Base-by-base conservation (phyloP, 2,888 invertebrate genomes). In the Drosophila prolongata region DNA sequence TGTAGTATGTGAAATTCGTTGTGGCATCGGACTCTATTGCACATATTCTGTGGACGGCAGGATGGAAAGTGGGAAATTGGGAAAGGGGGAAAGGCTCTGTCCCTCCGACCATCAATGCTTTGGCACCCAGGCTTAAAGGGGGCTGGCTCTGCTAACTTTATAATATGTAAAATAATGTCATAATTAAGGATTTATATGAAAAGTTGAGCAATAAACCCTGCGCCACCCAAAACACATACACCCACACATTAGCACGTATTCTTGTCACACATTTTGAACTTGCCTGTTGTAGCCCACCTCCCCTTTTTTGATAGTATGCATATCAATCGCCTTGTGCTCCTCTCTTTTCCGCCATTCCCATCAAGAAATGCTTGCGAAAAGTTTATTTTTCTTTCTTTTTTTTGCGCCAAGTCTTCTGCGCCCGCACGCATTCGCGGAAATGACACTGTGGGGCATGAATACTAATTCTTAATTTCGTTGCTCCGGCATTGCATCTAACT, bases 401-500 rank as follows among this genome's bases (percentile, higher is more conserved):
- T 54, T 47, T 56, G 40, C 30, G 40, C 30, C n/a, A 10, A 59
- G 67, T 38, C 57, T 57, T 47, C 57, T 50, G 57, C 52, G 68
- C 57, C 69, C 70, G 69, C 81, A 82, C 86, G 83, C 78, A 79
- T 78, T 78, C 81, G 86, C 79, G 89, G 88, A 88, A 91, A 90
- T 90, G 91, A 86, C 90, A 90, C 90, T 91, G 87, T 85, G 76
- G 90, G 90, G 89, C 90, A 89, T 90, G 91, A 91, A 90, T 90
- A 90, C 90, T 90, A 91, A 91, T 91, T 90, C 87, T 85, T 90
- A 90, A 90, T 91, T 90, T 89, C 56, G 80, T 79, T 78, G 84
- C 89, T 65, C 75, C 61, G 35, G 40, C 54, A 53, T 53, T 35
- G 59, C 81, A 75, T 61, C 60, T 46, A 57, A 46, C 69, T 56